phyloP scores from a whole-genome alignment of 1,140 invertebrate genomes.

The Drosophila leontia region DNA sequence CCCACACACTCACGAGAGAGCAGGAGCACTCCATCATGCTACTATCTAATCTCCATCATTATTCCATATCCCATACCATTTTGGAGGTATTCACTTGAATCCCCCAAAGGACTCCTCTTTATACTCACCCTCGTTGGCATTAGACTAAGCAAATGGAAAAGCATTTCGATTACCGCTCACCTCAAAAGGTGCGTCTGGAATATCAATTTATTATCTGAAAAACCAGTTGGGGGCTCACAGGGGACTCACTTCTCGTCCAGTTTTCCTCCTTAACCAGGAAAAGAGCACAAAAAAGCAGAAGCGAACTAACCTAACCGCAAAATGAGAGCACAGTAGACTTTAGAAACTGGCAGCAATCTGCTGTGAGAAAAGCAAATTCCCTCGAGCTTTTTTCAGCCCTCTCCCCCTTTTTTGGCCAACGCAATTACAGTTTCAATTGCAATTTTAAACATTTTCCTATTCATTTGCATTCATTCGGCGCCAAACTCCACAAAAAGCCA shows the following conservation, averaged over 20 bases:
- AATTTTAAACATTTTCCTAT: slow-evolving; percentile 66
- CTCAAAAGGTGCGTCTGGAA: slow-evolving; percentile 43
- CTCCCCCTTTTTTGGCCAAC: slow-evolving; percentile 19
- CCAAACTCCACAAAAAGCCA: slow-evolving; percentile 39
- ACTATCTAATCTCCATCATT: slow-evolving; percentile 58
- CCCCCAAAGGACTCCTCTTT: slow-evolving; percentile 7
- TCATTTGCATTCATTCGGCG: slow-evolving; percentile 62
- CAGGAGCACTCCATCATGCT: slow-evolving; percentile 35
- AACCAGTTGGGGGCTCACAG: slow-evolving; percentile 5
- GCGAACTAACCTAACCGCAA: slow-evolving; percentile 40
- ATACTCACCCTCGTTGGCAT: neutral
- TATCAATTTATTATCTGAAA: slow-evolving; percentile 60
- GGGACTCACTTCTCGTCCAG: slow-evolving; percentile 10
- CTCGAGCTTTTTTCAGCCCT: slow-evolving; percentile 14
- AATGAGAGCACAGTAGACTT: slow-evolving; percentile 38
- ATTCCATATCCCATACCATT: slow-evolving; percentile 38
- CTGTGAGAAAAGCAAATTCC: slow-evolving; percentile 16
- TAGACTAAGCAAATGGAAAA: slow-evolving; percentile 39
- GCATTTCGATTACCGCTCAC: slow-evolving; percentile 56
- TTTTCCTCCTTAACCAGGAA: neutral
- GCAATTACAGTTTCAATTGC: slow-evolving; percentile 68
- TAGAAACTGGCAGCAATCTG: slow-evolving; percentile 15
- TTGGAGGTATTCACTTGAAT: slow-evolving; percentile 22
- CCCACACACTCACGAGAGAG: neutral
- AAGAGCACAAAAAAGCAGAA: neutral